Conservation (phyloP, 2,797 vertebrate genomes). For the Emys orbicularis region DNA sequence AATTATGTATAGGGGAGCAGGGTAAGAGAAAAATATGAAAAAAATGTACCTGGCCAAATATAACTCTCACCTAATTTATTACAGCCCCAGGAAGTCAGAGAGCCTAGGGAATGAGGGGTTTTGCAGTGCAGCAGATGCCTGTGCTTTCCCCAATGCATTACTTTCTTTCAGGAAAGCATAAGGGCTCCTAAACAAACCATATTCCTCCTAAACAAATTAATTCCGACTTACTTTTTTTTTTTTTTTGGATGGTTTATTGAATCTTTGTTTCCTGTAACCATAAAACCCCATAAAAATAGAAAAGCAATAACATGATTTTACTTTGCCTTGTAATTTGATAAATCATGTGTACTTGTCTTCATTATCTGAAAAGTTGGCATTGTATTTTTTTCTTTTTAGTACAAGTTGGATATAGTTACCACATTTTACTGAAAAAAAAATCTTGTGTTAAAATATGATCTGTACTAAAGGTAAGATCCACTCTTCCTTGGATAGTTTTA, state of each 20-base stretch:
- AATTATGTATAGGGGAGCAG: not conserved
- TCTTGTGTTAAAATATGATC: not conserved
- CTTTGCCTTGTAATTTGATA: not conserved
- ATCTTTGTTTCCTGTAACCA: not conserved
- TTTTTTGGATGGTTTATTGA: accelerated
- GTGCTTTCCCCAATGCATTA: not conserved
- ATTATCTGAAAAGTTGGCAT: not conserved
- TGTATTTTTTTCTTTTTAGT: not conserved
- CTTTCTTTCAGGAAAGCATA: not conserved
- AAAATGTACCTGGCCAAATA: not conserved
- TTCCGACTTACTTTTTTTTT: not conserved
- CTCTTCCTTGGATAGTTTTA: not conserved
- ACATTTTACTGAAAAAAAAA: not conserved
- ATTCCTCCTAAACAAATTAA: not conserved
- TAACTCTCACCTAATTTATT: not conserved
- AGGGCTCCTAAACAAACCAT: not conserved
- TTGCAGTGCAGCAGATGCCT: accelerated
- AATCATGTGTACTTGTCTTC: not conserved
- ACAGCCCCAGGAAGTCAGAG: not conserved
- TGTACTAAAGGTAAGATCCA: accelerated
- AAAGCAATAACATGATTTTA: not conserved
- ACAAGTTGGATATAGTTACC: not conserved
- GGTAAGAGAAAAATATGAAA: not conserved
- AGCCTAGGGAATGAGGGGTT: not conserved
- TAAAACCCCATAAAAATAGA: not conserved